A percentile compares a stretch with the other conserved stretches of the same genome.
Evolutionary conservation across 53 echinoderm and acorn worm genomes (phyloP).

Genomic region (Patiria pectinifera): DNA sequence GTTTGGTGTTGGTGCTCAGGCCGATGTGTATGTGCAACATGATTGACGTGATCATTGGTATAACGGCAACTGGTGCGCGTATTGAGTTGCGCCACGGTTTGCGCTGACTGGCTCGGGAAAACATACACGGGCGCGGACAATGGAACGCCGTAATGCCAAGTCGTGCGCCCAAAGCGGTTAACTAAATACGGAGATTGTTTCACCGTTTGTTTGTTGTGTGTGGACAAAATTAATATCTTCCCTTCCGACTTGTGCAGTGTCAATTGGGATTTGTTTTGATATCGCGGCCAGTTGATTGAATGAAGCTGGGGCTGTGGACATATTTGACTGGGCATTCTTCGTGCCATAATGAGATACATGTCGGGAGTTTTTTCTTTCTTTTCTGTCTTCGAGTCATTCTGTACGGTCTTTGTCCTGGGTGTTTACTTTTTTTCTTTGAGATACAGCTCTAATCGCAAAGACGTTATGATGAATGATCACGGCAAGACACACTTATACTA

Average conservation of each 20-base stretch:
- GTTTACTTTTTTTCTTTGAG: neutral
- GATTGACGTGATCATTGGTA: constrained; percentile 55
- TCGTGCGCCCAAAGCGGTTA: constrained; percentile 59
- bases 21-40: neutral
- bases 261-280: constrained; percentile 60
- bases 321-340: constrained; percentile 45
- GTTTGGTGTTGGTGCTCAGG: neutral
- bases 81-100: constrained; percentile 26
- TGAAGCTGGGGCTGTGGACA: constrained; percentile 37
- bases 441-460: neutral
- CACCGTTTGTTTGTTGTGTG: constrained; percentile 33
- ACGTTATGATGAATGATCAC: neutral
- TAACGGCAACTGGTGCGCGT: constrained; percentile 27
- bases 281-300: constrained; percentile 55
- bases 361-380: too few relatives aligned
- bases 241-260: constrained; percentile 39
- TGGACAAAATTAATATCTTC: constrained; percentile 65
- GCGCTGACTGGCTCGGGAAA: constrained; percentile 30
- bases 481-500: neutral
- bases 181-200: constrained; percentile 58
- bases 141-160: neutral
- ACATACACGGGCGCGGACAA: constrained; percentile 42
- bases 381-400: constrained; percentile 2
- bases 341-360: constrained; percentile 11
- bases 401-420: constrained; percentile 9